Evolutionary conservation across 1,140 invertebrate species (phyloP), one percentile per base, ranked within the genome.

Genomic region (Ceratosolen fusciceps): DNA sequence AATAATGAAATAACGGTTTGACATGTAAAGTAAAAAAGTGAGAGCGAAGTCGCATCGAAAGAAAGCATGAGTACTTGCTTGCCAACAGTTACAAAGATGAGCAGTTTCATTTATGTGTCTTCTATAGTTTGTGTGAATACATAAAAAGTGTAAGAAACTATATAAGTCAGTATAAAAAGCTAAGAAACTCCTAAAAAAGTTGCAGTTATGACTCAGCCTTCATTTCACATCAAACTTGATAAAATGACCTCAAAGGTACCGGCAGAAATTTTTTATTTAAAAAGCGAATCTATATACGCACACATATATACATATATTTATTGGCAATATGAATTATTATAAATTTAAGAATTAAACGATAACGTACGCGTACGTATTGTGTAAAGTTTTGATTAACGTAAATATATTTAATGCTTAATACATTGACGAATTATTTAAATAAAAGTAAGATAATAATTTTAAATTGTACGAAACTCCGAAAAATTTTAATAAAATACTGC

Each of bases 181-280:
- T 84, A 84, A 87, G 82, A 85, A 85, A 83, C 56, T 84, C 82
- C 81, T 73, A 85, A 81, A 84, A 87, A 87, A 87, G 87, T 87
- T 83, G 84, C 87, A 90, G 89, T 90, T 88, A 84, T 85, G 76
- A 86, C 83, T 80, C 84, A 83, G 83, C 83, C 84, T 84, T 83
- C 84, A 83, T 52, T 78, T 83, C 85, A 89, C 84, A 87, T 80
- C 83, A 67, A 83, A 84, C 86, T 82, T 79, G 80, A 82, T 84
- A 74, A 85, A 82, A 89, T 88, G 85, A 85, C 74, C 85, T 83
- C 83, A 72, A 89, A 89, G 89, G 88, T 89, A 65, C 37, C 37
- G 49, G 14, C n/a, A 10, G 19, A 24, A n/a, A 29, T 60, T 60
- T 60, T 52, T 52, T 52, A 52, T 43, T 43, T 19, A 52, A 52